Evolutionary conservation across 37 sponge, comb jelly and placozoan species (phyloP), one percentile per base, ranked within the genome.

Genomic region (Spongilla lacustris): DNA sequence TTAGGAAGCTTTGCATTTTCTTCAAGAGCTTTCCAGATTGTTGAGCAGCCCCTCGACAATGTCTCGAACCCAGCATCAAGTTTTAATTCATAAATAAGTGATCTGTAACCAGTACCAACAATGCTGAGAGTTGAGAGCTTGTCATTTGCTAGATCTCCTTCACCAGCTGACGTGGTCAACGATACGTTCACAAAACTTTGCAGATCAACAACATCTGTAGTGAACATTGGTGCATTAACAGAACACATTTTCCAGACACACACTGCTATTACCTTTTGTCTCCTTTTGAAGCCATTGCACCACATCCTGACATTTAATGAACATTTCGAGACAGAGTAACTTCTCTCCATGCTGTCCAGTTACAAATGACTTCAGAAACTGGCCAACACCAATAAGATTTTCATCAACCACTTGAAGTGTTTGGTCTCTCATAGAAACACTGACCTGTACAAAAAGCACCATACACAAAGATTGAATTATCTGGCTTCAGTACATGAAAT

Each of bases 171-270:
- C 0, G 92, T 91, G 66, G 86, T 83, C 14, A 90, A 82, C 30
- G 90, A 81, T 34, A 91, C 83, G 68, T 71, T 87, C 32, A 91
- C 92, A 79, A 91, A 91, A 22, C 79, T 83, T 28, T 86, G 87
- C 17, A 58, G 21, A 58, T 58, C 58, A 58, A 58, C 58, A 10
- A 58, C 14, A 58, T 58, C 58, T 19, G 19, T 14, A 58, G 58
- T 58, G 19, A 10, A 58, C 4, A 10, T 58, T 58, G 19, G 19
- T 19, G 12, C 11, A 17, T 58, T 1, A 14, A 19, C 11, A 19
- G 11, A 19, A 24, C 25, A 72, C 6, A 9, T 69, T 13, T 33
- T 32, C 11, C 14, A 33, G 14, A 30, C 30, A 36, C 34, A 74
- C 25, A 76, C 34, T 14, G 23, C 11, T 10, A n/a, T 19, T 30